Conservation (phyloP, 2,113 vertebrate species). For the Platichthys stellatus region DNA sequence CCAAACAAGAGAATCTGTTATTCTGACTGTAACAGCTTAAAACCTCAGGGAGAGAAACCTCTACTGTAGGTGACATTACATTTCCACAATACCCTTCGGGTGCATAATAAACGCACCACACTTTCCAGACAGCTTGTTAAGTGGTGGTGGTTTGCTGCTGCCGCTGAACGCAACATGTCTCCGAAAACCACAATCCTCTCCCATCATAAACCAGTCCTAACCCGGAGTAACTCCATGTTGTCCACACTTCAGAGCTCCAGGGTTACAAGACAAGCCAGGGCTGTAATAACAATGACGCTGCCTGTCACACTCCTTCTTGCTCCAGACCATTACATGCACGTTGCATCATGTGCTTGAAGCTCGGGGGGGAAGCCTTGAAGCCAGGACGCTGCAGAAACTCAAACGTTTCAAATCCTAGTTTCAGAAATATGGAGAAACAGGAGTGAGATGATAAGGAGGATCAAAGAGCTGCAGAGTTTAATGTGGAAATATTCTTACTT, state of each 20-base stretch:
- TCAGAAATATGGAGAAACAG: neutral
- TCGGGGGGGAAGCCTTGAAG: constrained; percentile 19
- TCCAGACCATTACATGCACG: constrained; percentile 28
- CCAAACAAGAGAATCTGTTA: neutral
- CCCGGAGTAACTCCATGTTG: constrained; percentile 5
- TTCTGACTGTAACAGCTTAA: neutral
- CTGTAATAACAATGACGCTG: neutral
- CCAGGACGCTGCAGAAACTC: neutral
- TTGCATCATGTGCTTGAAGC: constrained; percentile 54
- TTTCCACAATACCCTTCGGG: neutral
- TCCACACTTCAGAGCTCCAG: neutral
- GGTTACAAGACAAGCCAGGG: constrained; percentile 19
- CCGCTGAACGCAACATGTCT: neutral
- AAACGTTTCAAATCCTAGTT: neutral
- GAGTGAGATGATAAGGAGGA: too few relatives aligned
- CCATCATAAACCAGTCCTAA: constrained; percentile 20
- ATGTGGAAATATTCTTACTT: too few relatives aligned
- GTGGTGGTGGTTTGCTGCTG: neutral
- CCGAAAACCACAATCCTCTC: constrained; percentile 38
- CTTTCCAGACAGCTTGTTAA: constrained; percentile 6
- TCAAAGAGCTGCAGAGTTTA: too few relatives aligned
- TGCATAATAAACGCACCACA: neutral
- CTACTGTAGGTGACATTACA: neutral
- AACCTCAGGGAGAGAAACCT: neutral
- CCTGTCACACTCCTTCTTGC: neutral